These are phyloP conservation scores for Clunio marinus DNA, from an alignment of 2,888 invertebrate species.

Conservation along the genomic window DNA sequence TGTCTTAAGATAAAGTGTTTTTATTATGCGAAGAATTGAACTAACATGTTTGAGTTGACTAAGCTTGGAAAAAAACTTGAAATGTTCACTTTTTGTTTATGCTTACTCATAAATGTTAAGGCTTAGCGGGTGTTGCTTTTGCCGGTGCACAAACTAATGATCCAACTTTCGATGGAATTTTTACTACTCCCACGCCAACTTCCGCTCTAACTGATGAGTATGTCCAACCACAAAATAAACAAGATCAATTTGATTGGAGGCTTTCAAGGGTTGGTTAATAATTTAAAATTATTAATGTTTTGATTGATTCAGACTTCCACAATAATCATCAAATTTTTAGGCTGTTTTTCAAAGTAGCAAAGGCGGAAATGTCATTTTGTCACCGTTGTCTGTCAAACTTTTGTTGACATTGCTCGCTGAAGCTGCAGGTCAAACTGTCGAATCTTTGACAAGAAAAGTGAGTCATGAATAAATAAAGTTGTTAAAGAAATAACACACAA, in stretches of 20 bases:
- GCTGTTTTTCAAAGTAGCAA: conserved; percentile 53
- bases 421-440: conserved; percentile 55
- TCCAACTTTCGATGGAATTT: conserved; percentile 6
- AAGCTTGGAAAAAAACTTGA: conserved; percentile 2
- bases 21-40: not conserved
- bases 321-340: conserved; percentile 48
- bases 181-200: not conserved
- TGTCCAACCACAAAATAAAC: conserved; percentile 47
- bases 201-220: conserved; percentile 44
- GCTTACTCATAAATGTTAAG: not conserved
- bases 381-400: conserved; percentile 72
- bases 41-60: not conserved
- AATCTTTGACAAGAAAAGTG: conserved; percentile 44
- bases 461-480: too few species aligned
- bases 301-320: not conserved
- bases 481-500: too few species aligned
- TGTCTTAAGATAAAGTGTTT: not conserved
- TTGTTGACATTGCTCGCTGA: conserved; percentile 68
- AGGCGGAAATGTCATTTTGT: conserved; percentile 63
- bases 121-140: not conserved
- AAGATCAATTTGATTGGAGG: conserved; percentile 65
- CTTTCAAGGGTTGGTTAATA: conserved; percentile 52
- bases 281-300: conserved; percentile 16
- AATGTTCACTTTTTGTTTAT: too few species aligned
- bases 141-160: conserved; percentile 2